Evolutionary conservation across 2,888 invertebrate genomes (phyloP).

Genomic region (Heteromyza rotundicornis): DNA sequence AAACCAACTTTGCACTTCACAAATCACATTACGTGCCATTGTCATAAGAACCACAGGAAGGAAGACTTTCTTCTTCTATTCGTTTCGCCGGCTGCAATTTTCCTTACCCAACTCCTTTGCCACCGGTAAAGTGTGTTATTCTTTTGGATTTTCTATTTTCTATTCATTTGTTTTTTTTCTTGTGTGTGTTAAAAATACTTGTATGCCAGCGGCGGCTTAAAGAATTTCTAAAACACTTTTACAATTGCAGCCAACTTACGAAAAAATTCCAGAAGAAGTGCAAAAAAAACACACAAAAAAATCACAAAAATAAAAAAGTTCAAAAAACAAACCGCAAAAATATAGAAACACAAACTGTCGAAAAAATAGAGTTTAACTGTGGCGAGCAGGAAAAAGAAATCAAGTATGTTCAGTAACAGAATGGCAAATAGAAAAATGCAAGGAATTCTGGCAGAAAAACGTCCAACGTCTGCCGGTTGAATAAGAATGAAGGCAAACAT

Average conservation of each 20-base stretch:
- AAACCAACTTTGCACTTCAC: slow-evolving; percentile 8
- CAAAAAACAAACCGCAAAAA: not conserved
- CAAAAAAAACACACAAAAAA: not conserved
- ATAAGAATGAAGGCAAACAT: slow-evolving; percentile 24
- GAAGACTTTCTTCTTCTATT: not conserved
- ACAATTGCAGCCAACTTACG: not conserved
- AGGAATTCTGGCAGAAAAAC: slow-evolving; percentile 21
- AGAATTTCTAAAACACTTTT: not conserved
- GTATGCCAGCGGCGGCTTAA: not conserved
- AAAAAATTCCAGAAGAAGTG: not conserved
- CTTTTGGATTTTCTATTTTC: too few relatives aligned
- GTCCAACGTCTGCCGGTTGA: slow-evolving; percentile 26
- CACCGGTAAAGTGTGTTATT: too few relatives aligned
- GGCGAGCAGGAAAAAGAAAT: not conserved
- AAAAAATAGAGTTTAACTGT: slow-evolving; percentile 7
- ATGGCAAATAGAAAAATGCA: too few relatives aligned
- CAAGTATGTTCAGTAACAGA: too few relatives aligned
- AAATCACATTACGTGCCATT: slow-evolving; percentile 21
- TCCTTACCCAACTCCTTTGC: too few relatives aligned
- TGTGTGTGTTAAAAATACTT: too few relatives aligned
- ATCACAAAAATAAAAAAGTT: not conserved
- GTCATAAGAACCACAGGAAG: slow-evolving; percentile 18
- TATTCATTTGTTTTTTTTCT: too few relatives aligned
- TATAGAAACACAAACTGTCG: too few relatives aligned
- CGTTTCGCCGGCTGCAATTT: not conserved